Evolutionary conservation across 2,888 invertebrate genomes (phyloP), one percentile per base, ranked within the genome.

Genomic region (Campopleginae sp.): DNA sequence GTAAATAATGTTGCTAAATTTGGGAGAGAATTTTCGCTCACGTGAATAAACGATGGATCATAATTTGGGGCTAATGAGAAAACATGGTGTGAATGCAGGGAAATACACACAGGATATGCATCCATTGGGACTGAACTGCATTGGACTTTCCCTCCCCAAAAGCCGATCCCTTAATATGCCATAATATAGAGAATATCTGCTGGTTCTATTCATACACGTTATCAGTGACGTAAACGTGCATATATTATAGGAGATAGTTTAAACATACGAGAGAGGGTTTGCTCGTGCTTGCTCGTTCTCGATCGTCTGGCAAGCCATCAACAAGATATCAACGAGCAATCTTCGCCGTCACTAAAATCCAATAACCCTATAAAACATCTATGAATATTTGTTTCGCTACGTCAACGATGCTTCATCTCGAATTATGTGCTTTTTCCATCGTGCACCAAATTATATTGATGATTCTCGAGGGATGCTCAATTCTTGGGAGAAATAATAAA

Each of bases 371-470:
- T 72, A 74, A 72, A 46, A 78, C 42, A 44, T 68, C 66, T 51
- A 44, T 42, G 27, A 78, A 68, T 68, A 44, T 71, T 46, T 71
- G 54, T 68, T 44, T 27, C 44, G 61, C 33, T 27, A 31, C 63
- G 48, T 65, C 48, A 31, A 38, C 44, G 54, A 54, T 51, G 23
- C 72, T 82, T 70, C 68, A 74, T 79, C 63, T 51, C 74, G 65
- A 68, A 75, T 68, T 51, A 54, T 74, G 46, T 63, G 61, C 54
- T 71, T 84, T 65, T 80, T 71, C 54, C 71, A 75, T 71, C 70
- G 42, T 27, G 65, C n/a, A 74, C 23, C 61, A 74, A 81, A 78
- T 70, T 51, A 84, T 74, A 84, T 81, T 77, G 80, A 80, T 70
- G 63, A 70, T 78, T 70, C 51, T 48, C 19, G 33, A 63, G 68